These are phyloP conservation scores for Automeris io DNA, from an alignment of 2,888 invertebrate species.

Conservation along the genomic window DNA sequence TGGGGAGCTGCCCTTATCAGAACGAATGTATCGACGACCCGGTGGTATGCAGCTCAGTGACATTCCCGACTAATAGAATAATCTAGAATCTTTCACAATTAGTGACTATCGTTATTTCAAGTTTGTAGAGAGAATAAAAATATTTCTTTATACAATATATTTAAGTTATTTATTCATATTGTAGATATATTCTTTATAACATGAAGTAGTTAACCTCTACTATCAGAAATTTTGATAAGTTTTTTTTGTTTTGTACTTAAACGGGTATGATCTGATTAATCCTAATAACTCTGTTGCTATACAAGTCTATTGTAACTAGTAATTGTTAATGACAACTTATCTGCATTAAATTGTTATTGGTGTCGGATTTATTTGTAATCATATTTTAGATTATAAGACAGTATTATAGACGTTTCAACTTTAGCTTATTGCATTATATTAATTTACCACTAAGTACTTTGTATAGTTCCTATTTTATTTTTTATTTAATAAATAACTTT, in stretches of 20 bases:
- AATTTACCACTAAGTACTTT: constrained; percentile 5
- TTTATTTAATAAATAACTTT: constrained; percentile 21
- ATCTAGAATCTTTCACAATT: neutral
- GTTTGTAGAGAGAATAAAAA: neutral
- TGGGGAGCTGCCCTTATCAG: constrained; percentile 84
- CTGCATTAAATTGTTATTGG: constrained; percentile 5
- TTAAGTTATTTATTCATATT: constrained; percentile 1
- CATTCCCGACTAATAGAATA: constrained; percentile 60
- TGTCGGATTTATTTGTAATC: neutral
- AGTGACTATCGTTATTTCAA: neutral
- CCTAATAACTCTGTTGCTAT: constrained; percentile 5
- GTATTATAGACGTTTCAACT: constrained; percentile 5
- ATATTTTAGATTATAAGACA: constrained; percentile 1
- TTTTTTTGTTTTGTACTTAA: constrained; percentile 20
- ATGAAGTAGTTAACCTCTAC: constrained; percentile 25
- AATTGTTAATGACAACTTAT: neutral
- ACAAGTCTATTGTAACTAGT: neutral
- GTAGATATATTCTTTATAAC: constrained; percentile 12
- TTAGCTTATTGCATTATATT: neutral
- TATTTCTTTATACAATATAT: neutral
- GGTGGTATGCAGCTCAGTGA: constrained; percentile 78
- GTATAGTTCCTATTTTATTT: constrained; percentile 31
- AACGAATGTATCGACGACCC: constrained; percentile 83
- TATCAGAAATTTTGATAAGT: constrained; percentile 29
- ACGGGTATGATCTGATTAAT: constrained; percentile 14